Evolutionary conservation across 2,888 invertebrate species (phyloP).

Genomic region (Entomobrya proxima): DNA sequence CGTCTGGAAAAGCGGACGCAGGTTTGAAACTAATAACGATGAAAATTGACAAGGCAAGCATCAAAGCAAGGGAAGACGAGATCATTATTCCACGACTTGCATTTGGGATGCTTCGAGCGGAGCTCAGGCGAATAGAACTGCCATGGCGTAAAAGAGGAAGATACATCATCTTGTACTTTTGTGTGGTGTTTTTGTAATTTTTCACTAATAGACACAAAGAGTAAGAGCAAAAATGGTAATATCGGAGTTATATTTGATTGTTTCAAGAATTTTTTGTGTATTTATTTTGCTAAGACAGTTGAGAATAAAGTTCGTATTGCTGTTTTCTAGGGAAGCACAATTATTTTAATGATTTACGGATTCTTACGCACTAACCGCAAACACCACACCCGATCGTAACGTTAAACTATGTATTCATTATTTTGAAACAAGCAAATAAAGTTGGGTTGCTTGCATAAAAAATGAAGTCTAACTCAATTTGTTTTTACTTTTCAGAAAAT

Average conservation of each 20-base stretch:
- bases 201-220: too few species aligned
- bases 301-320: not conserved
- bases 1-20: constrained; percentile 71
- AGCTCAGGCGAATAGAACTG: not conserved
- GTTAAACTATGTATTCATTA: too few species aligned
- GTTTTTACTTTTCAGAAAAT: too few species aligned
- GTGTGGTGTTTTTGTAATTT: too few species aligned
- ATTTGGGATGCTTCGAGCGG: constrained; percentile 32
- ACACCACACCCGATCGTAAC: too few species aligned
- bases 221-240: too few species aligned
- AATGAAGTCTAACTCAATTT: too few species aligned
- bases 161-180: not conserved
- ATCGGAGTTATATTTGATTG: too few species aligned
- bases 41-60: constrained; percentile 50
- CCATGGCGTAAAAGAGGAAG: not conserved
- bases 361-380: not conserved
- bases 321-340: constrained; percentile 1
- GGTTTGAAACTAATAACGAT: constrained; percentile 43
- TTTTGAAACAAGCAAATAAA: too few species aligned
- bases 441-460: too few species aligned
- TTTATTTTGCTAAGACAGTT: not conserved
- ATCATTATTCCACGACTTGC: constrained; percentile 60
- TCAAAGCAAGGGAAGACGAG: constrained; percentile 47
- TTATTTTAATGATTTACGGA: constrained; percentile 39
- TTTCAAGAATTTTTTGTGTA: too few species aligned